A percentile compares a stretch with the other conserved stretches of the same genome.
These are phyloP conservation scores for Leptodactylus fuscus DNA, from an alignment of 2,113 vertebrate genomes.

Conservation along the genomic window DNA sequence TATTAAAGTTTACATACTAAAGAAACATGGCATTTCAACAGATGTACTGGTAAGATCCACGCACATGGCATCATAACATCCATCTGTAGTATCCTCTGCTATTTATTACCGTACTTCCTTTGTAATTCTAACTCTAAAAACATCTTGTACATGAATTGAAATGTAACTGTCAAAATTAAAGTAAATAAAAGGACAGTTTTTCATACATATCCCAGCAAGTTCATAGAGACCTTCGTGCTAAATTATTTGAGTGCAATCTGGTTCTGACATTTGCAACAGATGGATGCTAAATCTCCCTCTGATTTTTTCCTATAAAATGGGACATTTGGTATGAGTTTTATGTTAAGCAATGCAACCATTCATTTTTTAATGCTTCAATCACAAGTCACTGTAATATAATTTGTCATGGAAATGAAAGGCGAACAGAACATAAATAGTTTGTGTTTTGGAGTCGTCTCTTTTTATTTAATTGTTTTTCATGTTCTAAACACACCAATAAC, in stretches of 20 bases:
- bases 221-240: slow-evolving; percentile 56
- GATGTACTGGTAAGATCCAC: slow-evolving; percentile 26
- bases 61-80: slow-evolving; percentile 48
- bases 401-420: slow-evolving; percentile 31
- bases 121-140: slow-evolving; percentile 21
- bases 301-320: slow-evolving; percentile 59
- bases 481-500: slow-evolving; percentile 53
- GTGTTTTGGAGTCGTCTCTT: background rate
- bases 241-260: slow-evolving; percentile 62
- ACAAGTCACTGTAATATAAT: slow-evolving; percentile 63
- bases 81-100: slow-evolving; percentile 43
- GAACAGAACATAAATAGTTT: slow-evolving; percentile 25
- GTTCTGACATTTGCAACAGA: slow-evolving; percentile 57
- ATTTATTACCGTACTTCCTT: slow-evolving; percentile 43
- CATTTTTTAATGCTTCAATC: slow-evolving; percentile 66
- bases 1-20: slow-evolving; percentile 22
- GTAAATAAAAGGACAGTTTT: background rate
- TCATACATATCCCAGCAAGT: slow-evolving; percentile 45
- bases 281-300: slow-evolving; percentile 45
- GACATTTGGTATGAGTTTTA: slow-evolving; percentile 62
- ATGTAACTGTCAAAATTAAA: slow-evolving; percentile 43
- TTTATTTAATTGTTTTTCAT: slow-evolving; percentile 52
- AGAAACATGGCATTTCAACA: slow-evolving; percentile 28
- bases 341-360: slow-evolving; percentile 59
- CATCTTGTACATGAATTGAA: background rate